These are phyloP conservation scores for Euzetes globulus DNA, from an alignment of 2,888 invertebrate genomes.

Conservation along the genomic window DNA sequence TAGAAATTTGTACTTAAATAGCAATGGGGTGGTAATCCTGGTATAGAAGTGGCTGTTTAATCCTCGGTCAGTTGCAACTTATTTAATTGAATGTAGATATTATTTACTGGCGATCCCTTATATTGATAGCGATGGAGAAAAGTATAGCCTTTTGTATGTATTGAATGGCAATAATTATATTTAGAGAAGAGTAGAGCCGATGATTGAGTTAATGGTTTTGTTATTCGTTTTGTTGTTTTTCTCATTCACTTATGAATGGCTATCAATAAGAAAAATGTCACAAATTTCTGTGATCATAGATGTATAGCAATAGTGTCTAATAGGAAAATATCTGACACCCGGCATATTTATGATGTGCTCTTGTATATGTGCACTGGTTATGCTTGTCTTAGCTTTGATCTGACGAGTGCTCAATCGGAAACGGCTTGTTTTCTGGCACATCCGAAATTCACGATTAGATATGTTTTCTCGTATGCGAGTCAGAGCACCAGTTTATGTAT, in stretches of 20 bases:
- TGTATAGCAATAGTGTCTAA: not conserved
- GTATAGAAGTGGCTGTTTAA: too few species aligned
- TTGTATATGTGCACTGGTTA: not conserved
- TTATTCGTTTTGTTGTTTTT: constrained; percentile 3
- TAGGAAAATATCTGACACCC: not conserved
- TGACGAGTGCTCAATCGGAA: constrained; percentile 8
- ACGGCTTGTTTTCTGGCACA: constrained; percentile 14
- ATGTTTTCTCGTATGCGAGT: not conserved
- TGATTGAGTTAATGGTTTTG: constrained; percentile 24
- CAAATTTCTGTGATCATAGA: too few species aligned
- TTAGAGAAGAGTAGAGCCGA: not conserved
- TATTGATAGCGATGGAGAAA: not conserved
- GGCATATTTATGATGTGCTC: not conserved
- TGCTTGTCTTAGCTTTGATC: not conserved
- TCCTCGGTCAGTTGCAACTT: too few species aligned
- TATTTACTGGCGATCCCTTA: too few species aligned
- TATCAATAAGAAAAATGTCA: not conserved
- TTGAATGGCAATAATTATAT: constrained; percentile 15
- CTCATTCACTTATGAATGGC: not conserved
- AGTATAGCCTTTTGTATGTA: not conserved
- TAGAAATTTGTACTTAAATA: too few species aligned
- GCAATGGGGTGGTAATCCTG: too few species aligned
- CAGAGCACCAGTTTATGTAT: not conserved
- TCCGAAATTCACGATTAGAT: constrained; percentile 8
- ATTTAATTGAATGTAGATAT: too few species aligned